Evolutionary conservation across 2,888 invertebrate species (phyloP), one percentile per base, ranked within the genome.

Genomic region (Amitus sp.): DNA sequence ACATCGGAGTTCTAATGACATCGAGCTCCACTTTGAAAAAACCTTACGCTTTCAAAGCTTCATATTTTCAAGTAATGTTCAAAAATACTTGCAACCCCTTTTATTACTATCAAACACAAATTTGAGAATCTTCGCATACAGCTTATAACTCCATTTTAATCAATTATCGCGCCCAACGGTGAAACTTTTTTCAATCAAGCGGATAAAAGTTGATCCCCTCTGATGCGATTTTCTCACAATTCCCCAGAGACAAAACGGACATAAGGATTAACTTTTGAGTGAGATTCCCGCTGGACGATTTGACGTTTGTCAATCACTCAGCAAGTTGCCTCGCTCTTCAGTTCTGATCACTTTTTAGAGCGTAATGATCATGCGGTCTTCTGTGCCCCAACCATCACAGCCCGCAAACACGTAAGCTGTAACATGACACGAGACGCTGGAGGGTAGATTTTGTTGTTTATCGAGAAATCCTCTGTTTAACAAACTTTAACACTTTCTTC

Each of bases 231-330:
- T 33, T 34, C 34, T 33, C 47, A 10, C 5, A 37, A 23, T 18
- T 58, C 60, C 37, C 50, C 15, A 17, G 58, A 47, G 57, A 63
- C 40, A 56, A 54, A 53, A 37, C 39, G 43, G 42, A 47, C 50
- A 50, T 49, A 23, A 56, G 51, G 61, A 65, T 62, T 65, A 59
- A 65, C 61, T 51, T 54, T 13, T 17, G 55, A 46, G 66, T 59
- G 58, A 67, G 71, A 78, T 71, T 73, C 71, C 61, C 60, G 68
- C 59, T 64, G 65, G 70, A 72, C 73, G 73, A 77, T 78, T 77
- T 77, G 79, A 77, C 75, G 70, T 80, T 80, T 80, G 78, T 79
- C 79, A 79, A 80, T 79, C 79, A 79, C 72, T 60, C 52, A 49
- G 54, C 45, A n/a, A n/a, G 23, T 53, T 18, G 48, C 56, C 59